Evolutionary conservation across 2,797 vertebrate species (phyloP).

Genomic region (Coregonus sp.): DNA sequence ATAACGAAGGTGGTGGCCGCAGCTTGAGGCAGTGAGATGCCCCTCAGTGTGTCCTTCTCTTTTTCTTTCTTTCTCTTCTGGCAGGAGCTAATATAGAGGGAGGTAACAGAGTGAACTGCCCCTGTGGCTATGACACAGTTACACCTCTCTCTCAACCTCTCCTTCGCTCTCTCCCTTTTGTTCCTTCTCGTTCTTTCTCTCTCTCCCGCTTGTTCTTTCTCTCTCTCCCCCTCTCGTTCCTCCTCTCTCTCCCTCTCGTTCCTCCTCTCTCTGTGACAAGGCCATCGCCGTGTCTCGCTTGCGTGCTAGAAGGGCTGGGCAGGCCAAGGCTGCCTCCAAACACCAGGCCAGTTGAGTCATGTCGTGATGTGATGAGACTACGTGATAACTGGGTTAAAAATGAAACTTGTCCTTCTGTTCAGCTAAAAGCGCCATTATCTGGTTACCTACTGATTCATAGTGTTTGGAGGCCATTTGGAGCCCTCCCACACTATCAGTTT

Average conservation of each 20-base stretch:
- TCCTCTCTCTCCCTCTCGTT: neutral
- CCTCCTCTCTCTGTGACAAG: neutral
- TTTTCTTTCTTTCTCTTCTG: neutral
- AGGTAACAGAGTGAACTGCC: neutral
- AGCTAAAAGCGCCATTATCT: neutral
- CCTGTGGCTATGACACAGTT: neutral
- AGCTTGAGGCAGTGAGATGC: neutral
- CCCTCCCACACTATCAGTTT: neutral
- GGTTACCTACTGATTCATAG: neutral
- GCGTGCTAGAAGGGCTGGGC: neutral
- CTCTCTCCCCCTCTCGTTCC: neutral
- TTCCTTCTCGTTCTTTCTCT: neutral
- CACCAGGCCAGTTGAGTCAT: neutral
- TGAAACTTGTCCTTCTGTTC: neutral
- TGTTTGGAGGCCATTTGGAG: neutral
- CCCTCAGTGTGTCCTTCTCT: neutral
- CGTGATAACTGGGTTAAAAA: neutral
- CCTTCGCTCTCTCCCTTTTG: neutral
- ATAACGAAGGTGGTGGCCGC: no score
- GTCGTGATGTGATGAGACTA: neutral
- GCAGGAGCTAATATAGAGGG: neutral
- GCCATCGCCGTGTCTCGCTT: neutral
- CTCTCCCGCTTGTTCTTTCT: constrained; percentile 2
- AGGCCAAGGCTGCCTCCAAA: neutral
- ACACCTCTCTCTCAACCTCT: neutral